Evolutionary conservation across 2,797 vertebrate genomes (phyloP), one percentile per base, ranked within the genome.

Genomic region (Glyptemys insculpta): DNA sequence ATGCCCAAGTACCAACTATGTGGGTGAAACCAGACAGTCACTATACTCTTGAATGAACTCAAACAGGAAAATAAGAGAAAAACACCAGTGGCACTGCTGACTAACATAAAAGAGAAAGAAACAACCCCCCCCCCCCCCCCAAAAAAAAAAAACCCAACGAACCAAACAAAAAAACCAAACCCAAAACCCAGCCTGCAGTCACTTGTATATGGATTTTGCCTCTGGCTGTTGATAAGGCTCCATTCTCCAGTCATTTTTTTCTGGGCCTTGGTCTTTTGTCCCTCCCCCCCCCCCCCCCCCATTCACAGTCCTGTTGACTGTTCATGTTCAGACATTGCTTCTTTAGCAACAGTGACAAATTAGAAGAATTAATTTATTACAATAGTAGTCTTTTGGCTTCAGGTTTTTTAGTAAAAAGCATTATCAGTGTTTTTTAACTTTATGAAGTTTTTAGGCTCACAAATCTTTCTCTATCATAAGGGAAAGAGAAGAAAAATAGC

Each of bases 391-490:
- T 23, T 93, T 96, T 47, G 81, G 23, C 91, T 94, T 44, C 15
- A 25, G 52, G 84, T 91, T 81, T 37, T 83, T 37, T 76, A 85
- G 37, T 81, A 50, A 87, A 85, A 90, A 41, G 2, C 15, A 27
- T 7, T 16, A 53, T 88, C 27, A 29, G 2, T 12, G 74, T 91
- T 86, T 23, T 25, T 68, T 88, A 56, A 56, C 18, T 81, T 91
- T 83, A 7, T 86, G 59, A 81, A 15, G 11, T 76, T 94, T 91
- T 19, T 79, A 5, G 62, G 79, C 94, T 91, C 41, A 94, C 89
- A 85, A 68, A 56, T 1, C 0, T 87, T 90, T 87, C 47, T 86
- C 0, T 27, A 0, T 53, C 6, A n/a, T 5, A 74, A 65, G 88
- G 78, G 27, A 10, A 65, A 50, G 82, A 11, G 79, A 80, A 81